phyloP scores from a whole-genome alignment of 2,888 invertebrate species.

The Elmis aenea region DNA sequence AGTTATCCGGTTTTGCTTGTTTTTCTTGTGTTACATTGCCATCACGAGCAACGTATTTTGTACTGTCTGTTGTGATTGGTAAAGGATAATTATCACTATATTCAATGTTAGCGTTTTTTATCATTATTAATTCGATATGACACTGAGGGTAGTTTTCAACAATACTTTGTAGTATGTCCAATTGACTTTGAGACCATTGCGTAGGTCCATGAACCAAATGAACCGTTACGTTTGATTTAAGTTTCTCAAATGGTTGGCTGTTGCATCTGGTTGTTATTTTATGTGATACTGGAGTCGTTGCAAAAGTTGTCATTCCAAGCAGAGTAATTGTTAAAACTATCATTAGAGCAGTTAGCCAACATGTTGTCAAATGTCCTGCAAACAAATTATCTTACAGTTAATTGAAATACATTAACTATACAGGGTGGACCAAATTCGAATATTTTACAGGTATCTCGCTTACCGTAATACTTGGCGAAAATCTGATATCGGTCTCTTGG shows the following conservation, averaged over 20 bases:
- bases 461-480: too few species aligned
- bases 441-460: too few species aligned
- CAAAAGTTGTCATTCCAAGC: constrained; percentile 18
- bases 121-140: constrained; percentile 35
- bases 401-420: too few species aligned
- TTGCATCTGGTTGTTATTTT: constrained; percentile 19
- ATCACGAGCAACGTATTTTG: too few species aligned
- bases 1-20: too few species aligned
- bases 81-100: too few species aligned
- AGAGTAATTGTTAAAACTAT: constrained; percentile 20
- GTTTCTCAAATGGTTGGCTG: constrained; percentile 6
- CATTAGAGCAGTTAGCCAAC: constrained; percentile 23
- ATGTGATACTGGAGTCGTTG: constrained; percentile 15
- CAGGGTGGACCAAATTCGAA: too few species aligned
- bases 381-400: constrained; percentile 13
- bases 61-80: too few species aligned
- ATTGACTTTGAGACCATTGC: constrained; percentile 31
- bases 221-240: constrained; percentile 28
- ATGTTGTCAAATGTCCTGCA: constrained; percentile 29
- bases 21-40: too few species aligned
- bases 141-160: constrained; percentile 35
- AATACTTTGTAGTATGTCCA: constrained; percentile 37
- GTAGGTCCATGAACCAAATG: constrained; percentile 38
- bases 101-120: constrained; percentile 22
- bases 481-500: too few species aligned